These are phyloP conservation scores for Spilosoma lubricipeda DNA, from an alignment of 2,888 invertebrate species.

Conservation along the genomic window DNA sequence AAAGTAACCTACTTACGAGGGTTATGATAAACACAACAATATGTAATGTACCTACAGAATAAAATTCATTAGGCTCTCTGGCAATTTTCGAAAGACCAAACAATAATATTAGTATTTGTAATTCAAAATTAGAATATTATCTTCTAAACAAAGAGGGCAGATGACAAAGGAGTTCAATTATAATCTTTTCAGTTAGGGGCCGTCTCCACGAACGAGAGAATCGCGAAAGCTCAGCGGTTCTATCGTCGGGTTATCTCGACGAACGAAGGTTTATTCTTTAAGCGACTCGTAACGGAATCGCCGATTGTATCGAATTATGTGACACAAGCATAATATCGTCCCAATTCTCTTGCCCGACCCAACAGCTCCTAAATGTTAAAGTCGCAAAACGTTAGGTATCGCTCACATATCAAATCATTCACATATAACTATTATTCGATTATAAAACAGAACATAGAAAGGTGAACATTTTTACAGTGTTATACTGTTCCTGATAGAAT, in stretches of 20 bases:
- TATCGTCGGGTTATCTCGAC: no score
- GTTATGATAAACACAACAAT: conserved; percentile 40
- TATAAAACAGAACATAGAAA: no score
- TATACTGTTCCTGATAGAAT: background rate
- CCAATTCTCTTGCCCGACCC: no score
- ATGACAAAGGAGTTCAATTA: background rate
- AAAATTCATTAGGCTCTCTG: conserved; percentile 9
- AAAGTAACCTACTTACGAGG: conserved; percentile 47
- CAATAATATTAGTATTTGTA: background rate
- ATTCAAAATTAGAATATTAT: background rate
- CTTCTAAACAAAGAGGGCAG: background rate
- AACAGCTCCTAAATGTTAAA: background rate
- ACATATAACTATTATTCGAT: background rate
- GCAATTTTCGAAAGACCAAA: conserved; percentile 1
- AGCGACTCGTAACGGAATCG: no score
- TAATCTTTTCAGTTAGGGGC: background rate
- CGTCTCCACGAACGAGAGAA: no score
- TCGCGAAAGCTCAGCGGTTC: no score
- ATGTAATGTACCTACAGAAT: conserved; percentile 19
- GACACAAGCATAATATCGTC: no score
- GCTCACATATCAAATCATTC: background rate
- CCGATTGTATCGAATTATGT: no score
- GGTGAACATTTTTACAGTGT: background rate
- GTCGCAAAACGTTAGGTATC: background rate
- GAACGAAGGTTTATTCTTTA: no score